These are phyloP conservation scores for Pitangus sulphuratus DNA, from an alignment of 2,797 vertebrate species.

Conservation along the genomic window DNA sequence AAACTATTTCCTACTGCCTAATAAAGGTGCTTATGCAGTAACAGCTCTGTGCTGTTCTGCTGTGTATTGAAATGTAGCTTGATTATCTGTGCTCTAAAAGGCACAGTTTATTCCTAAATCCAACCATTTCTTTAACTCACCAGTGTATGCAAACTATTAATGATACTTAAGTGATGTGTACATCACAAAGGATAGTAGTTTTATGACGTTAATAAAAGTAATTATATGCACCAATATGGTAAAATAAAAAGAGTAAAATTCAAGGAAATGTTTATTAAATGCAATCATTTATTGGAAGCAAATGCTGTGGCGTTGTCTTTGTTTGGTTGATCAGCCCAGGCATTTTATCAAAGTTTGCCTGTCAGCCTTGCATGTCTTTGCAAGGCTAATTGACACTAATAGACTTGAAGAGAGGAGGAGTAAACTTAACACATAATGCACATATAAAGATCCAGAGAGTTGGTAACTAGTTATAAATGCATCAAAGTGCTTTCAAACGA, in stretches of 20 bases:
- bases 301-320: constrained; percentile 70
- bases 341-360: constrained; percentile 73
- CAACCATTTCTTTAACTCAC: constrained; percentile 43
- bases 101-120: not conserved
- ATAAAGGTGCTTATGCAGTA: not conserved
- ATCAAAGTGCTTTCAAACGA: constrained; percentile 26
- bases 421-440: constrained; percentile 58
- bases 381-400: constrained; percentile 69
- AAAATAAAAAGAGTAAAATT: constrained; percentile 64
- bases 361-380: constrained; percentile 66
- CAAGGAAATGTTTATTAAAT: constrained; percentile 79
- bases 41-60: not conserved
- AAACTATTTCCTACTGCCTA: not conserved
- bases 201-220: constrained; percentile 76
- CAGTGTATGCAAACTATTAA: constrained; percentile 71
- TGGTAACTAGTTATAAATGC: constrained; percentile 61
- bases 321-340: constrained; percentile 53
- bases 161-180: constrained; percentile 69
- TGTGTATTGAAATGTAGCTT: not conserved
- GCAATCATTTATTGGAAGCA: constrained; percentile 69
- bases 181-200: constrained; percentile 69
- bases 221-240: constrained; percentile 75
- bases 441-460: constrained; percentile 50
- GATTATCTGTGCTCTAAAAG: not conserved
- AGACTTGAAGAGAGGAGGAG: constrained; percentile 59